Percentiles rank a stretch among this genome's conserved stretches.
Evolutionary conservation across 2,113 vertebrate genomes (phyloP).

Genomic region (Eulemur macaco): DNA sequence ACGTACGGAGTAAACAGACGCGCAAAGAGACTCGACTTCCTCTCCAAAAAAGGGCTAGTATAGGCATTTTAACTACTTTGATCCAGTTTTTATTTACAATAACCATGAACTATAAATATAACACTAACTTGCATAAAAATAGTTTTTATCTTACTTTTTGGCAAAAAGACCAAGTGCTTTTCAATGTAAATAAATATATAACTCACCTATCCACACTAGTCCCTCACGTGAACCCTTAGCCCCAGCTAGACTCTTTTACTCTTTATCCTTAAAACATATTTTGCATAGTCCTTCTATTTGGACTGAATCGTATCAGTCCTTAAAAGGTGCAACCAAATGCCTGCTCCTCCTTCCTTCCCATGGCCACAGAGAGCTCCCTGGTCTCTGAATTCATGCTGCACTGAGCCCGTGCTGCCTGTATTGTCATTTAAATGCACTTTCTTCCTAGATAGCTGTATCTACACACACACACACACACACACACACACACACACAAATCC

Average conservation of each 20-base stretch:
- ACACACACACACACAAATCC: no score
- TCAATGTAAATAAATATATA: not conserved
- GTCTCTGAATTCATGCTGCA: not conserved
- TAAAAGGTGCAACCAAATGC: not conserved
- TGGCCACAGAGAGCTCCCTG: not conserved
- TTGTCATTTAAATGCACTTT: not conserved
- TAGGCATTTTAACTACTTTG: not conserved
- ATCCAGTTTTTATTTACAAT: conserved; percentile 14
- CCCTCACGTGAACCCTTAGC: not conserved
- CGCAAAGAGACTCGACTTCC: not conserved
- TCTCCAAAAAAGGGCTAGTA: not conserved
- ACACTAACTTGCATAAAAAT: not conserved
- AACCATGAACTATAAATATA: not conserved
- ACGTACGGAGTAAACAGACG: conserved; percentile 33
- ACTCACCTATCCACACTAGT: not conserved
- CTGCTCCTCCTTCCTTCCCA: not conserved
- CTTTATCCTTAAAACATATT: not conserved
- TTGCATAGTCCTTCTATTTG: not conserved
- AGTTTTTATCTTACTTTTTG: not conserved
- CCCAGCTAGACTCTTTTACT: not conserved
- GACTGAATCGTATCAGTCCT: not conserved
- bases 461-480: not conserved
- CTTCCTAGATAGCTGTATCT: not conserved
- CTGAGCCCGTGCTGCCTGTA: not conserved
- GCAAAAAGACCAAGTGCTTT: not conserved